Base-by-base conservation (phyloP, 2,113 vertebrate species). In the Malurus cyaneus region DNA sequence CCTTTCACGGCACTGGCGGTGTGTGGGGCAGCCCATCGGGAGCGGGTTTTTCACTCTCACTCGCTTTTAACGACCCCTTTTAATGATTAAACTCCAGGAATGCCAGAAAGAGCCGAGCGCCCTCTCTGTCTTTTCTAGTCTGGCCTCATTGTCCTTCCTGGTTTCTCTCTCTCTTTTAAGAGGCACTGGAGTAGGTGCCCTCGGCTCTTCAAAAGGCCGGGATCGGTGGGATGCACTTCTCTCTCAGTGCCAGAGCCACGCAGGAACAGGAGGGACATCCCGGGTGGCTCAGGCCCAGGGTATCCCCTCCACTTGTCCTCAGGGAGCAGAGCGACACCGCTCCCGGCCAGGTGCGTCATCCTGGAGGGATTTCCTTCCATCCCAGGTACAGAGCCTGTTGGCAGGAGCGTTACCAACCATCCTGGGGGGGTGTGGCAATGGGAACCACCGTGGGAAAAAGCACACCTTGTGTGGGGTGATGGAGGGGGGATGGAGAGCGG, bases 61-160 rank as follows among this genome's bases (percentile, higher is more conserved):
- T 84, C 80, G 73, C 94, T 89, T 91, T 70, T 41, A 92, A 94
- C 56, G 42, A 91, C 87, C 73, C 92, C 86, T 69, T 80, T 95
- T 95, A 97, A 97, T 96, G 95, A 96, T 97, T 95, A 94, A 97
- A 96, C 94, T 95, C 95, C 91, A 97, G 96, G 92, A 96, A 97
- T 93, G 93, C 88, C 89, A 67, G 59, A 91, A 82, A 60, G 49
- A 18, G 50, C 61, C 28, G 18, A 32, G 52, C 1, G 8, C 77
- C 78, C 77, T 83, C 85, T 67, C 80, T 3, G 11, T 64, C 76
- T 93, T 88, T 84, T 89, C 86, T 69, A 71, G 50, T 50, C 14
- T 6, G 54, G 39, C 52, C 64, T 92, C 77, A 89, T 93, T 94
- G 82, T 96, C 71, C 60, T 88, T 86, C 61, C 34, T 4, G 19